These are phyloP conservation scores for Petromus typicus DNA, from an alignment of 2,113 vertebrate species.

Conservation along the genomic window DNA sequence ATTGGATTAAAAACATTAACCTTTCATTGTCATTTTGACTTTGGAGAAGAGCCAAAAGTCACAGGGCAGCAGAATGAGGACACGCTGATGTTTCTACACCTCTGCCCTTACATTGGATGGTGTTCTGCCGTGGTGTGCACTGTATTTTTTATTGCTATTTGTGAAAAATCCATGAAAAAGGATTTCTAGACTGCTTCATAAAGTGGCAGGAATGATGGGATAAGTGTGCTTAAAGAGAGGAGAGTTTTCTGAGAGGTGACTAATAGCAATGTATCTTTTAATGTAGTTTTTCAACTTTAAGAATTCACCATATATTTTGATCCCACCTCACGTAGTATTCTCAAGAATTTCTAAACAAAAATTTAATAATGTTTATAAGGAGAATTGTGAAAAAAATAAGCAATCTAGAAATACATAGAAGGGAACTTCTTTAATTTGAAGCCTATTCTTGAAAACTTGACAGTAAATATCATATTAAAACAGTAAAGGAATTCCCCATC, in stretches of 20 bases:
- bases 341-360: background rate
- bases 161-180: background rate
- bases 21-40: background rate
- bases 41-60: background rate
- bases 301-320: background rate
- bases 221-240: background rate
- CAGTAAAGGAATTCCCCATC: background rate
- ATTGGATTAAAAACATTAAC: background rate
- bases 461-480: background rate
- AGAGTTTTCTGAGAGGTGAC: background rate
- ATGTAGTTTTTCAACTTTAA: background rate
- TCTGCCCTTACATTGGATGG: background rate
- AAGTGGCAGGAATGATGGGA: background rate
- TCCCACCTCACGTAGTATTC: background rate
- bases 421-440: background rate
- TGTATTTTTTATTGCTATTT: background rate
- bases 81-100: background rate
- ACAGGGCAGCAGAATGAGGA: background rate
- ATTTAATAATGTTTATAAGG: background rate
- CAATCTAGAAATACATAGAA: background rate
- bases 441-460: background rate
- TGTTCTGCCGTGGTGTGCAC: background rate
- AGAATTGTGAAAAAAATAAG: background rate
- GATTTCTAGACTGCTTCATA: background rate
- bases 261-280: background rate